phyloP scores from a whole-genome alignment of 1,140 invertebrate species.

The Andrena cerasifolii region DNA sequence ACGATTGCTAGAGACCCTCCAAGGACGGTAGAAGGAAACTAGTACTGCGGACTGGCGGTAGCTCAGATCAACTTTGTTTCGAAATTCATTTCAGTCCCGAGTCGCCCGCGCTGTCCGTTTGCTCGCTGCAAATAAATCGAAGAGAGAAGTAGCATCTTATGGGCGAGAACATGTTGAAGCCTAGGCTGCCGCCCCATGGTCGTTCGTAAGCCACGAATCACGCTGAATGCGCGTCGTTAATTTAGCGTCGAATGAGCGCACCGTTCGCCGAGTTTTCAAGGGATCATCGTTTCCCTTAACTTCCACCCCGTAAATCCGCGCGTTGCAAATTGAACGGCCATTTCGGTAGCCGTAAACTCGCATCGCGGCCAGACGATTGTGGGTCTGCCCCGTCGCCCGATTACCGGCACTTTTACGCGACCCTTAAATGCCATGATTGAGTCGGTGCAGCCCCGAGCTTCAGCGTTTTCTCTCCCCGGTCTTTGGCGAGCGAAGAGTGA shows the following conservation, averaged over 20 bases:
- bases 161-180: neutral
- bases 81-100: neutral
- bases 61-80: neutral
- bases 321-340: neutral
- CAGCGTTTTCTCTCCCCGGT: neutral
- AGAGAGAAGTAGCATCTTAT: neutral
- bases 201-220: too few species aligned
- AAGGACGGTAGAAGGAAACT: neutral
- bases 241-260: too few species aligned
- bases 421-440: conserved; percentile 25
- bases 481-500: neutral
- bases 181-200: neutral
- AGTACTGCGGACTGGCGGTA: neutral
- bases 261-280: too few species aligned
- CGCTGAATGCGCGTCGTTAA: too few species aligned
- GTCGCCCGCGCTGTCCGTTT: neutral
- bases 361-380: too few species aligned
- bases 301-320: neutral
- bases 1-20: neutral
- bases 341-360: neutral
- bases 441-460: neutral
- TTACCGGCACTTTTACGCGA: neutral
- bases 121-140: neutral
- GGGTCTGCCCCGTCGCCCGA: neutral
- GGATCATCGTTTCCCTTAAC: neutral